Evolutionary conservation across 2,113 vertebrate genomes (phyloP).

Genomic region (Pygathrix nemaeus): DNA sequence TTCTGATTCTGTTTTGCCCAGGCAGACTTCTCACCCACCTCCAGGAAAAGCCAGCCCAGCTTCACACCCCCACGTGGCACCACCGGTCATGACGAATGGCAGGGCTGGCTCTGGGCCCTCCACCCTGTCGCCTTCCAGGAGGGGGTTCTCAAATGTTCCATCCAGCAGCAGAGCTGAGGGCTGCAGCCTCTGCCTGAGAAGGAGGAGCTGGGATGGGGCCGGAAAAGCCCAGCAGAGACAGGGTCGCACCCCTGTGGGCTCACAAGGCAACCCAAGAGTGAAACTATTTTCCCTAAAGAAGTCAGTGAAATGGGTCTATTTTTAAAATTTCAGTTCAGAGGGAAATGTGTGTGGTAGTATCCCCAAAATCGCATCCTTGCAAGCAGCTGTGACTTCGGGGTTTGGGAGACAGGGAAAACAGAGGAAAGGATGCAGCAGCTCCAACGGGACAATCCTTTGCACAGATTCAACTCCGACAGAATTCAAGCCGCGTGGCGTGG

Average conservation of each 20-base stretch:
- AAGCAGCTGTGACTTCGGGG: not conserved
- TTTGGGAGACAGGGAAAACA: not conserved
- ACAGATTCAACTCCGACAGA: not conserved
- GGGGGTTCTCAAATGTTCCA: not conserved
- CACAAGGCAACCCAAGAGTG: not conserved
- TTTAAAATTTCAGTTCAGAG: not conserved
- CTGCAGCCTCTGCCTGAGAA: fast-evolving
- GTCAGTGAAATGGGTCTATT: not conserved
- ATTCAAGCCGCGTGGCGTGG: not conserved
- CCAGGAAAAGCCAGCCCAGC: not conserved
- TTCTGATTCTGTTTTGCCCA: not conserved
- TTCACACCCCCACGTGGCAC: not conserved
- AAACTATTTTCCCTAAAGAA: not conserved
- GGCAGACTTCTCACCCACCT: not conserved
- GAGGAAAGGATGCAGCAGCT: not conserved
- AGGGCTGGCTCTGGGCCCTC: not conserved
- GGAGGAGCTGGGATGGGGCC: no score
- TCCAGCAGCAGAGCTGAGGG: not conserved
- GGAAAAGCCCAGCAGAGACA: not conserved
- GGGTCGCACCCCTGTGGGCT: fast-evolving
- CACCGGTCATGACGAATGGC: not conserved
- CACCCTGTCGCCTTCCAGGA: no score
- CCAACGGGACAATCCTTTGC: not conserved
- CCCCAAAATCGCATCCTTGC: no score
- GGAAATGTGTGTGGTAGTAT: not conserved